Base-by-base conservation (phyloP, 2,888 invertebrate species). In the Tyria jacobaeae region DNA sequence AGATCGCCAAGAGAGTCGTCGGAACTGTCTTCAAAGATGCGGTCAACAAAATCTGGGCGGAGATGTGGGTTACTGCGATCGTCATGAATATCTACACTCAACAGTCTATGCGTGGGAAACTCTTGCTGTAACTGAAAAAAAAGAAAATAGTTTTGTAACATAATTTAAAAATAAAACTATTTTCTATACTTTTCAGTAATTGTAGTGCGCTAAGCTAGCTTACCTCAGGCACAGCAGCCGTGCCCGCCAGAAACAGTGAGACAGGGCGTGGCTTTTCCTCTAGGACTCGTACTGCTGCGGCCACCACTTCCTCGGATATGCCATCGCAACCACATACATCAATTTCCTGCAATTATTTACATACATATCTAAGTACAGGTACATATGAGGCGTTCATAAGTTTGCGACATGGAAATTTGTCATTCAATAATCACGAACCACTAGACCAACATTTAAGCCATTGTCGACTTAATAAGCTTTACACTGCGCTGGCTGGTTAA, bases 311-410 rank as follows among this genome's bases (percentile, higher is more conserved):
- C 24, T 83, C 88, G 34, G 89, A 82, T 64, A 92, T 85, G 59
- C 73, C 68, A 76, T 90, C 89, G 78, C 91, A 90, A 2, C 91
- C 92, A 76, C 91, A 88, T 68, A 82, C 81, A 83, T 92, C 92
- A 57, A 92, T 34, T 72, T 88, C 88, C 90, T 90, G 75, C 14
- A 44, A 31, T n/a, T n/a, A n/a, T n/a, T n/a, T n/a, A n/a, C n/a
- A n/a, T n/a, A n/a, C n/a, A n/a, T n/a, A n/a, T n/a, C n/a, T n/a
- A n/a, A n/a, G n/a, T n/a, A n/a, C n/a, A n/a, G n/a, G n/a, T n/a
- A n/a, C 15, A 7, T 21, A 24, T 24, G 0, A 9, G 24, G 21
- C 0, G 25, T 17, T 0, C 27, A 27, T 4, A 27, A 27, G 6
- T 27, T 4, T 27, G 27, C 27, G 27, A 27, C 3, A 4, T 27